Percentiles rank a stretch among this genome's conserved stretches.
These are phyloP conservation scores for Diphyllodes magnificus DNA, from an alignment of 2,113 vertebrate genomes.

Conservation along the genomic window DNA sequence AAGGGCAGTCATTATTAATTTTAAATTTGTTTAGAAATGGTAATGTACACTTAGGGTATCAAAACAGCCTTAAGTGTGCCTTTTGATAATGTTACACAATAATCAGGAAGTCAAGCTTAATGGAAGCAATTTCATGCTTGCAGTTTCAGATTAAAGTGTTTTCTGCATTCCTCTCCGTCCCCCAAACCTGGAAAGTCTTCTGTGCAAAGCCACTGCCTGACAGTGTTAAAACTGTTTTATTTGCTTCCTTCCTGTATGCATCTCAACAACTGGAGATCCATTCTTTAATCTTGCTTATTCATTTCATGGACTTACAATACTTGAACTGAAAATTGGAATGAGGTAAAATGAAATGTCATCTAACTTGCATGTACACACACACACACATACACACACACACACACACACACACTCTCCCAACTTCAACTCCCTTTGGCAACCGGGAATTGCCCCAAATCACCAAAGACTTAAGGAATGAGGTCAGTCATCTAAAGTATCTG, in stretches of 20 bases:
- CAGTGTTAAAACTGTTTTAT: background rate
- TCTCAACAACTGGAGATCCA: background rate
- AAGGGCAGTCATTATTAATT: background rate
- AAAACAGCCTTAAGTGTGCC: background rate
- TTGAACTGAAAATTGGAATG: background rate
- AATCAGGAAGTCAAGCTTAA: slow-evolving; percentile 22
- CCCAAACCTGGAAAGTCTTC: background rate
- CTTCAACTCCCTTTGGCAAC: background rate
- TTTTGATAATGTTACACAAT: slow-evolving; percentile 8
- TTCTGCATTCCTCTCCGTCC: background rate
- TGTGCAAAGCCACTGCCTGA: background rate
- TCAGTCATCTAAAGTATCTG: background rate
- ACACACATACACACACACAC: no score
- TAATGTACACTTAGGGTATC: background rate
- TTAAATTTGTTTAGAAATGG: background rate
- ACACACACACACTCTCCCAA: background rate
- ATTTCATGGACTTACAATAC: background rate
- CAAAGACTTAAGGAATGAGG: background rate
- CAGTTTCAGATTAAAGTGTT: slow-evolving; percentile 13
- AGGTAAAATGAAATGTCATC: background rate
- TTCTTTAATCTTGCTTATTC: background rate
- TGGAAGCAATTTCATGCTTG: slow-evolving; percentile 19
- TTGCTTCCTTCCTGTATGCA: background rate
- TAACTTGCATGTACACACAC: rapidly evolving
- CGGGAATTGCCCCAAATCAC: background rate